Conservation (phyloP, 1,140 invertebrate species). For the Lordiphosa collinella region DNA sequence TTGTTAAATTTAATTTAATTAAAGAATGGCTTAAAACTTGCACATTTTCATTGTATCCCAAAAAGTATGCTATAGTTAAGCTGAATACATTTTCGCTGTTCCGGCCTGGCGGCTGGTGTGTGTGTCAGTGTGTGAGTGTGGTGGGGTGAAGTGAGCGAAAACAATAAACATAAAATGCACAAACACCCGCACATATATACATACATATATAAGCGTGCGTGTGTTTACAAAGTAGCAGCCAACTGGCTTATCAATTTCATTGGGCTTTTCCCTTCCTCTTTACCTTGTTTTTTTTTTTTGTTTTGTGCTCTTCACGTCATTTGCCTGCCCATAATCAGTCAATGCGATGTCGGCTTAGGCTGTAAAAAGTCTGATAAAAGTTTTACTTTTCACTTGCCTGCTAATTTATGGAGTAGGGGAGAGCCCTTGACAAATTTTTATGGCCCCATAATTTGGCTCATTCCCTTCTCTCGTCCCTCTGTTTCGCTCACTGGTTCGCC, state of each 20-base stretch:
- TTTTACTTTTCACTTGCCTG: slow-evolving; percentile 45
- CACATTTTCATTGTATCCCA: no score
- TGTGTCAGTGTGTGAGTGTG: slow-evolving; percentile 15
- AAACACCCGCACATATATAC: slow-evolving; percentile 28
- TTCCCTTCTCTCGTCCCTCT: slow-evolving; percentile 38
- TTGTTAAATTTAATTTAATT: no score
- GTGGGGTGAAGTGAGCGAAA: slow-evolving; percentile 38
- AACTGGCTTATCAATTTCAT: slow-evolving; percentile 70
- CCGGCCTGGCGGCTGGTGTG: neutral
- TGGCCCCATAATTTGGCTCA: slow-evolving; percentile 58
- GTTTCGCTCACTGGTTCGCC: neutral
- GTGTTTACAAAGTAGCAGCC: slow-evolving; percentile 41
- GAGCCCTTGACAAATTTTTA: slow-evolving; percentile 53
- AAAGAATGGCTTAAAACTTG: no score
- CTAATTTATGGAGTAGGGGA: slow-evolving; percentile 53
- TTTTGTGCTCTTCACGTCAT: slow-evolving; percentile 29
- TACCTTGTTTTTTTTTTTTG: slow-evolving; percentile 19
- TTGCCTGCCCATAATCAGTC: slow-evolving; percentile 68
- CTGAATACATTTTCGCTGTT: neutral
- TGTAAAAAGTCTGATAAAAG: slow-evolving; percentile 64
- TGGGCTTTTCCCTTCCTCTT: neutral
- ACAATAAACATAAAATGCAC: slow-evolving; percentile 69
- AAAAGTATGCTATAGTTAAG: slow-evolving; percentile 10
- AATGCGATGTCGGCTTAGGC: slow-evolving; percentile 30
- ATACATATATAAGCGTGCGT: slow-evolving; percentile 3